phyloP scores from a whole-genome alignment of 2,797 vertebrate genomes.

The Rachycentron canadum region DNA sequence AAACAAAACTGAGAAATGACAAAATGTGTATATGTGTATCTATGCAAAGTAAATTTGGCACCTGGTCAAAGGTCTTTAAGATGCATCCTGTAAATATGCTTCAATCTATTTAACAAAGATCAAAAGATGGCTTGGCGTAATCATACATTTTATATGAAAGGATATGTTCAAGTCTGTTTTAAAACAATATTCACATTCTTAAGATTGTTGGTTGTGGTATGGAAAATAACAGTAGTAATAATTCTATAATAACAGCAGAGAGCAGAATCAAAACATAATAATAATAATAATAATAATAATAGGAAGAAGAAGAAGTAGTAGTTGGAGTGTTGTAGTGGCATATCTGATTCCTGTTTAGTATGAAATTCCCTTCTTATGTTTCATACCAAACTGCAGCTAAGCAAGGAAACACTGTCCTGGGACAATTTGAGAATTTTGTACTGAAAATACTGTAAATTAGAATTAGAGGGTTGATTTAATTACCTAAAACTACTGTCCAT shows the following conservation, averaged over 20 bases:
- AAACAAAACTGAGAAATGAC: not conserved
- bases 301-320: too few relatives aligned
- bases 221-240: too few relatives aligned
- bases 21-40: too few relatives aligned
- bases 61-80: not conserved
- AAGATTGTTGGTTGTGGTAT: too few relatives aligned
- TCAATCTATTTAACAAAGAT: too few relatives aligned
- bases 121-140: not conserved
- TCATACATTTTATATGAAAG: not conserved
- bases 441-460: not conserved
- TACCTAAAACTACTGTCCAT: not conserved
- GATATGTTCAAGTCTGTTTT: not conserved
- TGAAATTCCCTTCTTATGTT: not conserved
- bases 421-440: not conserved
- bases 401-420: not conserved
- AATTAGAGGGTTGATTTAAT: not conserved
- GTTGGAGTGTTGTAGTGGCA: too few relatives aligned
- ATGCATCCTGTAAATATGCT: not conserved
- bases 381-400: not conserved
- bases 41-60: too few relatives aligned
- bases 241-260: too few relatives aligned
- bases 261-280: too few relatives aligned
- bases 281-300: too few relatives aligned
- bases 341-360: not conserved
- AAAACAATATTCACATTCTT: not conserved